phyloP scores from a whole-genome alignment of 2,797 vertebrate genomes.

The Pantherophis alleghaniensis region DNA sequence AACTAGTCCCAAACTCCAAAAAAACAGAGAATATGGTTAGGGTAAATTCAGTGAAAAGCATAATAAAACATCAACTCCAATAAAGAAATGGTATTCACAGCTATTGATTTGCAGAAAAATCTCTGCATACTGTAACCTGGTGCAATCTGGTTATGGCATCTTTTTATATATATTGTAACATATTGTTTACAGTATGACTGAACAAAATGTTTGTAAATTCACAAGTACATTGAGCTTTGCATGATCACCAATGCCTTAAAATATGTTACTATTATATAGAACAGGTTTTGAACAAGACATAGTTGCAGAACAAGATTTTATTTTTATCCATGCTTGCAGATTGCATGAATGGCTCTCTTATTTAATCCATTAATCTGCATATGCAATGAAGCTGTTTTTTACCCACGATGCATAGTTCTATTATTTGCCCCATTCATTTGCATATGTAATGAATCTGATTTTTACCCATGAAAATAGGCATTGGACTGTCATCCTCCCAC shows the following conservation, averaged over 20 bases:
- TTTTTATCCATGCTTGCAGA: background rate
- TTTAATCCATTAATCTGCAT: background rate
- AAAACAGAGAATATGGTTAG: background rate
- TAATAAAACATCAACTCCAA: background rate
- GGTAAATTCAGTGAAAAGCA: background rate
- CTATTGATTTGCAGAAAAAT: background rate
- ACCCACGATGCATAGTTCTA: background rate
- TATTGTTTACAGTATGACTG: background rate
- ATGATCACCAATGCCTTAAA: background rate
- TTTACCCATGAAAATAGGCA: background rate
- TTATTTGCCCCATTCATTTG: background rate
- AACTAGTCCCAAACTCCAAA: background rate
- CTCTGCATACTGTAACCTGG: background rate
- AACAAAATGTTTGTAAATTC: background rate
- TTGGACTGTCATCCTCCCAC: background rate
- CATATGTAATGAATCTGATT: background rate
- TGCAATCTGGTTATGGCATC: background rate
- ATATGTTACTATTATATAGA: background rate
- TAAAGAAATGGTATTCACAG: background rate
- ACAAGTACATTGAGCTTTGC: background rate
- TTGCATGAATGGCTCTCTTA: background rate
- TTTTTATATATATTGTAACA: background rate
- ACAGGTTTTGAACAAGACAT: background rate
- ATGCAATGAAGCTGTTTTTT: background rate
- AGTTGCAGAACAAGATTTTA: background rate